Percentiles rank a stretch among this genome's conserved stretches.
Conservation (phyloP, 2,113 vertebrate genomes). For the Apeltes quadracus region DNA sequence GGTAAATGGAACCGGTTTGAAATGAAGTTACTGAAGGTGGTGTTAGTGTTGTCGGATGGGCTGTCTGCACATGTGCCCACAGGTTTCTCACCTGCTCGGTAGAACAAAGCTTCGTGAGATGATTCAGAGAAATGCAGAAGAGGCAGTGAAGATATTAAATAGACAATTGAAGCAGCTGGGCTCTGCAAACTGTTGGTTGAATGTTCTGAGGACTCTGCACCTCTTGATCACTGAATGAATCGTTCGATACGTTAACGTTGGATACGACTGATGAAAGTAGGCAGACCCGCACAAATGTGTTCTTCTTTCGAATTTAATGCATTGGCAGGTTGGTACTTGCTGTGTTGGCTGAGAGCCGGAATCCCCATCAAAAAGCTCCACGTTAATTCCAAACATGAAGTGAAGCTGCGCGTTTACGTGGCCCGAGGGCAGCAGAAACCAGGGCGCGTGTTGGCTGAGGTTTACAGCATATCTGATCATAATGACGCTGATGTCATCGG, state of each 20-base stretch:
- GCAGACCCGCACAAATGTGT: too few relatives aligned
- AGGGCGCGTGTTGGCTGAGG: background rate
- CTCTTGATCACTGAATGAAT: background rate
- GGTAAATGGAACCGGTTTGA: background rate
- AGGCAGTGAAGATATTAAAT: background rate
- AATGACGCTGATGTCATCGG: background rate
- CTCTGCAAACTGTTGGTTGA: background rate
- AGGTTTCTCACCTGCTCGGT: background rate
- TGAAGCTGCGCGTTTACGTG: background rate
- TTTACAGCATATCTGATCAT: background rate
- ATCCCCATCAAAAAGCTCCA: constrained; percentile 19
- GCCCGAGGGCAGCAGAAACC: background rate
- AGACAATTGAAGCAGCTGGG: background rate
- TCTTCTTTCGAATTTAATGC: background rate
- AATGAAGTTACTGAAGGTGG: background rate
- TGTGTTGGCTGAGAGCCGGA: constrained; percentile 6
- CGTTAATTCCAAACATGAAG: constrained; percentile 12
- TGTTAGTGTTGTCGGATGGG: background rate
- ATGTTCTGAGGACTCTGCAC: background rate
- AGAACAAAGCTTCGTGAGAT: background rate
- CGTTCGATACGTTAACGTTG: background rate
- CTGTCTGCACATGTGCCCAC: background rate
- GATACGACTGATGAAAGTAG: background rate
- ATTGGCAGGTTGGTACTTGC: background rate
- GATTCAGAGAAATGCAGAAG: background rate